Evolutionary conservation across 1,140 invertebrate species (phyloP), one percentile per base, ranked within the genome.

Genomic region (Drosophila nannoptera): DNA sequence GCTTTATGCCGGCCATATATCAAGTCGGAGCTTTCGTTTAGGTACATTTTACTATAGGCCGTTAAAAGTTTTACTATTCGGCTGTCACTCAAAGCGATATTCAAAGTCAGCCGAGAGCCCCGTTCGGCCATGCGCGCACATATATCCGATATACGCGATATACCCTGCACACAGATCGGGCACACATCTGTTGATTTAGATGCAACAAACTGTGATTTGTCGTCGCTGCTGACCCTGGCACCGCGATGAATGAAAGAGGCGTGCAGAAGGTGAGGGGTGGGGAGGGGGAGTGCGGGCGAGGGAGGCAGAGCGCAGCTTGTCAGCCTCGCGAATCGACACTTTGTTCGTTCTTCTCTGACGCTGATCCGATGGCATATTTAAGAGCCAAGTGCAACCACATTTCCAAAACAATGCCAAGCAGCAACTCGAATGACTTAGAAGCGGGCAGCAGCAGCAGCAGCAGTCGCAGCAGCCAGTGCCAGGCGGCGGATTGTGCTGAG

Each of bases 151-250:
- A 12, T 42, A 8, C n/a, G 38, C n/a, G 11, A n/a, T 45, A 46
- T 63, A 55, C 52, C 29, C 53, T 43, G 11, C 32, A 48, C 60
- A 36, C 45, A 40, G 31, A 31, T 55, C 14, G 14, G 62, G 32
- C 38, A 69, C 53, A 76, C n/a, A 36, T 53, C 35, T 66, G 71
- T 82, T 82, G 69, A 82, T 82, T 78, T 78, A 81, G 78, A 82
- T 81, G 66, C 78, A 77, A 70, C 78, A 62, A 12, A 65, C 53
- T 53, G 52, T 53, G 66, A 64, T 68, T 68, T 72, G 33, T 58
- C 49, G 60, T 45, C 7, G 42, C 53, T 3, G 63, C 54, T 62
- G 80, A 83, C 78, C 78, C 72, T 83, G 78, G 84, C 59, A 77
- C 68, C 58, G 67, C 67, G 38, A 49, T 49, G 50, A 55, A 36